Evolutionary conservation across 2,113 vertebrate genomes (phyloP).

Genomic region (Theropithecus gelada): DNA sequence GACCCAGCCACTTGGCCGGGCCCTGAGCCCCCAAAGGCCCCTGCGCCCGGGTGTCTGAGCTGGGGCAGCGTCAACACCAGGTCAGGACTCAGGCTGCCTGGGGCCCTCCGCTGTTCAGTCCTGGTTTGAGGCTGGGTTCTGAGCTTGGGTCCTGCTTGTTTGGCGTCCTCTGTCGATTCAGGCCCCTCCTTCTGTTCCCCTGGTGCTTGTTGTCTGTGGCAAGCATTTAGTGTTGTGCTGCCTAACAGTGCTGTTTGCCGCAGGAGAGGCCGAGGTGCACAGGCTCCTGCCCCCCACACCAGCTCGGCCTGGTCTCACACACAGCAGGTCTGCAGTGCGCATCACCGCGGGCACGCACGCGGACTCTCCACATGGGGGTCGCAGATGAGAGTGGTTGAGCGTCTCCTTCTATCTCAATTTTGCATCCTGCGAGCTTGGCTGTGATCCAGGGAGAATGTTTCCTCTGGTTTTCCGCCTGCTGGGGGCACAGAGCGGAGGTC

Average conservation of each 20-base stretch:
- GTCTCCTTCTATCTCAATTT: not conserved
- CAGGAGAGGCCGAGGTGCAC: no score
- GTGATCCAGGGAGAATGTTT: no score
- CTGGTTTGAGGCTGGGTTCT: not conserved
- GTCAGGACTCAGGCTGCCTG: no score
- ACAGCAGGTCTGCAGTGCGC: not conserved
- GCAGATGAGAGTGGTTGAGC: not conserved
- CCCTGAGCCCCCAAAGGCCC: not conserved
- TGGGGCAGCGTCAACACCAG: accelerated
- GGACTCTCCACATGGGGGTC: not conserved
- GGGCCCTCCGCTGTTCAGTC: accelerated
- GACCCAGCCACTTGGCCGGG: not conserved
- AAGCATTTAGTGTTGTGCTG: accelerated
- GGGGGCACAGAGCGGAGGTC: accelerated
- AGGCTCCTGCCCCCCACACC: not conserved
- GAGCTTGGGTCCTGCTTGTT: not conserved
- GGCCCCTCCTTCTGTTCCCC: accelerated
- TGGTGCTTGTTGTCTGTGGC: not conserved
- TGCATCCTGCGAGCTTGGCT: not conserved
- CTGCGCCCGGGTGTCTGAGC: not conserved
- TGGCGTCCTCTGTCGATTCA: no score
- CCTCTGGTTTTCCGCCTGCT: not conserved
- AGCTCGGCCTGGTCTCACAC: not conserved
- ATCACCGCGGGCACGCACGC: accelerated
- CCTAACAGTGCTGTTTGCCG: not conserved